Evolutionary conservation across 30 jellyfish, hydroid and myxozoan genomes (phyloP).

Genomic region (Nemopilema nomurai): DNA sequence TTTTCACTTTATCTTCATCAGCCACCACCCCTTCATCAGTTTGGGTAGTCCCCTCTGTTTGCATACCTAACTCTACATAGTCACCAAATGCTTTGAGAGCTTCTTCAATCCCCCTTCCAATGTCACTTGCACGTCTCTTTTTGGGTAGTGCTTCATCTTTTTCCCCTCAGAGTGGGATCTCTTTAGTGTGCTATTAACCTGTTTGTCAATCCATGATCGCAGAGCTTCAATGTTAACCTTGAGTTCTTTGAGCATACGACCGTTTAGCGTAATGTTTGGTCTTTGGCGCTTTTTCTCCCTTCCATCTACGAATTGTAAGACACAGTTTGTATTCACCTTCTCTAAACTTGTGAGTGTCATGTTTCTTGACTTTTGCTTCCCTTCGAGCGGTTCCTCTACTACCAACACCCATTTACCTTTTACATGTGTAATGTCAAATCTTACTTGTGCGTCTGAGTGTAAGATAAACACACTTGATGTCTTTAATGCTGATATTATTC

Average conservation of each 20-base stretch:
- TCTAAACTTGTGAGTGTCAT: not conserved
- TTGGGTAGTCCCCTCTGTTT: not conserved
- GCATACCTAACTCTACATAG: too few relatives aligned
- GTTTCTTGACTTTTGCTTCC: not conserved
- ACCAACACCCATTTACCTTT: not conserved
- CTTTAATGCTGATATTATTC: not conserved
- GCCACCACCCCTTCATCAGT: not conserved
- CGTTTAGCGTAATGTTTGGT: not conserved
- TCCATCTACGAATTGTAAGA: not conserved
- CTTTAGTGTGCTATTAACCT: not conserved
- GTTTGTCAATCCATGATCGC: not conserved
- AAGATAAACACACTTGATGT: not conserved
- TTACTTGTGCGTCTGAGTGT: not conserved
- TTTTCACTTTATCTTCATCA: not conserved
- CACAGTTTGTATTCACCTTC: not conserved
- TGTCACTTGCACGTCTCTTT: too few relatives aligned
- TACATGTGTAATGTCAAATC: not conserved
- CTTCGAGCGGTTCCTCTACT: not conserved
- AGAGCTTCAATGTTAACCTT: not conserved
- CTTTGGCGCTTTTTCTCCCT: not conserved
- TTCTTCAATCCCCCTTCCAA: too few relatives aligned
- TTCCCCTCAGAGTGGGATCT: not conserved
- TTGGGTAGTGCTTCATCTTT: not conserved
- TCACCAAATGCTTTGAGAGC: too few relatives aligned
- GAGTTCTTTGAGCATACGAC: not conserved